A percentile compares a stretch with the other conserved stretches of the same genome.
These are phyloP conservation scores for Drosophila siamana DNA, from an alignment of 2,888 invertebrate species.

Conservation along the genomic window DNA sequence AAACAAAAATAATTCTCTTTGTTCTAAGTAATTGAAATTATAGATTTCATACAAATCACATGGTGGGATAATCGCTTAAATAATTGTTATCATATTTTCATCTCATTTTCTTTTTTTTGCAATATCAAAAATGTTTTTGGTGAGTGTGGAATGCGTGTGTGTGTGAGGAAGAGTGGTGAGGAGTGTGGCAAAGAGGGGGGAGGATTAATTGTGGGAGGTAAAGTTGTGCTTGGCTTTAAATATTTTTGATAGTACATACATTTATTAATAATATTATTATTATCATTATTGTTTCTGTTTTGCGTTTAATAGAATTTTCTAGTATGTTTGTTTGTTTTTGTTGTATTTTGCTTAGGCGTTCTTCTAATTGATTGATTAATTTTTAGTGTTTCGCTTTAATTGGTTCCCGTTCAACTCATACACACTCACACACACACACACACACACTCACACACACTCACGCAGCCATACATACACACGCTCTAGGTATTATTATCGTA, in stretches of 20 bases:
- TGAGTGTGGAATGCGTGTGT: slow-evolving; percentile 24
- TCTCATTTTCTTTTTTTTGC: slow-evolving; percentile 22
- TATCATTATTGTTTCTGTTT: slow-evolving; percentile 15
- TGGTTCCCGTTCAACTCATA: slow-evolving; percentile 73
- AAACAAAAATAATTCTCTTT: slow-evolving; percentile 23
- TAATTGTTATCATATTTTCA: slow-evolving; percentile 27
- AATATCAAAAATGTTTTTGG: slow-evolving; percentile 27
- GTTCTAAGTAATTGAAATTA: slow-evolving; percentile 42
- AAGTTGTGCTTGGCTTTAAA: slow-evolving; percentile 41
- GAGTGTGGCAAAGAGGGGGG: not conserved
- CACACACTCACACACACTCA: slow-evolving; percentile 44
- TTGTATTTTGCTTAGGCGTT: slow-evolving; percentile 52
- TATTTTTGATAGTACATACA: slow-evolving; percentile 37
- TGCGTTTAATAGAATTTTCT: slow-evolving; percentile 38
- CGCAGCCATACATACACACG: slow-evolving; percentile 36
- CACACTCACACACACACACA: slow-evolving; percentile 43
- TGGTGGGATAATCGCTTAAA: slow-evolving; percentile 83
- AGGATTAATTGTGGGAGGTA: not conserved
- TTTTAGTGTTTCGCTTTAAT: slow-evolving; percentile 57
- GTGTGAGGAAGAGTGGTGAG: slow-evolving; percentile 13
- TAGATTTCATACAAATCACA: slow-evolving; percentile 60
- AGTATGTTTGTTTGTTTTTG: slow-evolving; percentile 23
- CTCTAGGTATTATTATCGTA: slow-evolving; percentile 43
- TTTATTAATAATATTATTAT: slow-evolving; percentile 3
- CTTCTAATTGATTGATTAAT: slow-evolving; percentile 64